Evolutionary conservation across 2,888 invertebrate genomes (phyloP).

Genomic region (Cacoxenus indagator): DNA sequence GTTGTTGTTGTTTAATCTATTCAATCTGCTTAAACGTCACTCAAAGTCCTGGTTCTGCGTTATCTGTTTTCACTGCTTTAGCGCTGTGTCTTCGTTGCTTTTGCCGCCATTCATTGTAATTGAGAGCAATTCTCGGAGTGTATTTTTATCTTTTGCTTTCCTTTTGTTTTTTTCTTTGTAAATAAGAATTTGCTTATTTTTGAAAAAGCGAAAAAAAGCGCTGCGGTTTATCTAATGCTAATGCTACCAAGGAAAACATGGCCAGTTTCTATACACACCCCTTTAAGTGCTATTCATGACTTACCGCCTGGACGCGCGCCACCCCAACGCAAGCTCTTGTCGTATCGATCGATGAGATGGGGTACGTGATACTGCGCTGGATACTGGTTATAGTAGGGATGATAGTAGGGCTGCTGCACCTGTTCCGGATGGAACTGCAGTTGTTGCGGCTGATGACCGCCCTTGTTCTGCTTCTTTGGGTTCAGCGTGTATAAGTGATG

Average conservation of each 20-base stretch:
- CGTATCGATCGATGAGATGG: constrained; percentile 65
- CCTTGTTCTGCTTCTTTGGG: constrained; percentile 58
- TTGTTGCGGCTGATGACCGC: constrained; percentile 57
- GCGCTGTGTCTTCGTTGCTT: neutral
- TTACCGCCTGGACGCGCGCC: constrained; percentile 56
- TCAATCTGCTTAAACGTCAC: neutral
- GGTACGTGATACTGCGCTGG: constrained; percentile 59
- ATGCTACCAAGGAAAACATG: neutral
- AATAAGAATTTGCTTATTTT: constrained; percentile 20
- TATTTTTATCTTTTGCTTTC: neutral
- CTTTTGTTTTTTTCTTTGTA: neutral
- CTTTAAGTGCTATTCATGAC: constrained; percentile 19
- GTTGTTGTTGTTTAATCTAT: neutral
- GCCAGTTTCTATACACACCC: neutral
- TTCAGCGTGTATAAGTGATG: constrained; percentile 67
- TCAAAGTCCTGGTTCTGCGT: constrained; percentile 21
- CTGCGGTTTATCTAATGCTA: too few species aligned
- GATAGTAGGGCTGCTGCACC: constrained; percentile 55
- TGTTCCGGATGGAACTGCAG: constrained; percentile 58
- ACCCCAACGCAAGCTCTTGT: constrained; percentile 66
- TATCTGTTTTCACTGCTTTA: neutral
- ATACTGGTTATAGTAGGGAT: constrained; percentile 60
- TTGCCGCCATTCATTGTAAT: constrained; percentile 34
- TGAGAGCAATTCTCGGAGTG: neutral
- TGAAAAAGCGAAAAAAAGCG: constrained; percentile 18